These are phyloP conservation scores for Platorchestia sp. DNA, from an alignment of 1,140 invertebrate genomes.

Conservation along the genomic window DNA sequence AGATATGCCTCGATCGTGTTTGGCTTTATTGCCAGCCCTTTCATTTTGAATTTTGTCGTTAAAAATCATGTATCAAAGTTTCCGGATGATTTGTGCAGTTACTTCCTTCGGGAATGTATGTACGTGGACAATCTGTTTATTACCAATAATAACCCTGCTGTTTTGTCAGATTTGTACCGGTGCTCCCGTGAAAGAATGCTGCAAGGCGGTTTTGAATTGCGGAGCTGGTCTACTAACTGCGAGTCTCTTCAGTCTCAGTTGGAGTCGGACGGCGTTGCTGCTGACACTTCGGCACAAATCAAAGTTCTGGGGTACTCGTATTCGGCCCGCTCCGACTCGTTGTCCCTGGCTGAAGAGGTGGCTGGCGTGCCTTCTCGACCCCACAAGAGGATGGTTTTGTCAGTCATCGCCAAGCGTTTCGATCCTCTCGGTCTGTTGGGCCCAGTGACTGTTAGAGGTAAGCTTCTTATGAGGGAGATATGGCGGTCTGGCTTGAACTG, in stretches of 20 bases:
- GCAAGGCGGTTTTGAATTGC: slow-evolving; percentile 21
- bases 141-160: neutral
- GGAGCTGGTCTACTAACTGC: neutral
- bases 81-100: neutral
- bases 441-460: slow-evolving; percentile 16
- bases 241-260: neutral
- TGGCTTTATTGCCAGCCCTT: neutral
- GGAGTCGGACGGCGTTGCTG: neutral
- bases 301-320: neutral
- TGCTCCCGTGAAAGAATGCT: neutral
- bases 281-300: no score
- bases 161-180: neutral
- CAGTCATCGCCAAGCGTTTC: neutral
- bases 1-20: slow-evolving; percentile 26
- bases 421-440: neutral
- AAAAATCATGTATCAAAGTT: neutral
- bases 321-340: neutral
- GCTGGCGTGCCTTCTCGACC: neutral
- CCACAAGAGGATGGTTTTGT: neutral
- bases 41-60: slow-evolving; percentile 35
- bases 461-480: neutral
- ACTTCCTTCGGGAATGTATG: neutral
- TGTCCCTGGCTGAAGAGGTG: neutral
- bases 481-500: neutral
- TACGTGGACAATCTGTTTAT: slow-evolving; percentile 42